Percentiles rank a stretch among this genome's conserved stretches.
Evolutionary conservation across 1,140 invertebrate species (phyloP).

Genomic region (Nomia melanderi): DNA sequence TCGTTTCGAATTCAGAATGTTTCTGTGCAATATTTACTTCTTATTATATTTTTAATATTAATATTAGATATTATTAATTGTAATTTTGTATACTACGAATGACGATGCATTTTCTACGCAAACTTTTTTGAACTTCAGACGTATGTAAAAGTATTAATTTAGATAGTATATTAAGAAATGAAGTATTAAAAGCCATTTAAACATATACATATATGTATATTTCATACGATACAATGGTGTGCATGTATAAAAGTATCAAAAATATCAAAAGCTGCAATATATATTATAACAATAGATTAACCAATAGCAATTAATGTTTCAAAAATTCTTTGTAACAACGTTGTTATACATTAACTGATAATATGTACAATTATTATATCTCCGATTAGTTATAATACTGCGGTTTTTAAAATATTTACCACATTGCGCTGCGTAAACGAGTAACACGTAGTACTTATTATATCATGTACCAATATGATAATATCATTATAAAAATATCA

Average conservation of each 20-base stretch:
- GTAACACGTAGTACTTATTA: neutral
- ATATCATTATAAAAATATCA: neutral
- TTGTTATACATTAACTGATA: neutral
- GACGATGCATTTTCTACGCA: neutral
- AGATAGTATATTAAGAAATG: neutral
- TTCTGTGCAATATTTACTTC: neutral
- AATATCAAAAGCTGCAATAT: neutral
- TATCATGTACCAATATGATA: neutral
- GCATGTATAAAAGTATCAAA: slow-evolving; percentile 4
- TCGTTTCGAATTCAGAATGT: neutral
- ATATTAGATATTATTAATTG: neutral
- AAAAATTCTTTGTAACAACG: too few species aligned
- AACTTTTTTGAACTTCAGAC: neutral
- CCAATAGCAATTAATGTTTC: neutral
- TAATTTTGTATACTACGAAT: neutral
- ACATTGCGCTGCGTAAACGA: too few species aligned
- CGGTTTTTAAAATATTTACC: neutral
- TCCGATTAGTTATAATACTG: neutral
- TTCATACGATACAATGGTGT: neutral
- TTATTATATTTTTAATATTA: neutral
- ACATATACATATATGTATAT: slow-evolving; percentile 8
- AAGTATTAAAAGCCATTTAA: neutral
- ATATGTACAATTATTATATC: neutral
- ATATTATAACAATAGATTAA: neutral
- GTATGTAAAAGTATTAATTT: neutral